Conservation (phyloP, 2,888 invertebrate genomes). For the Tipula helvola region DNA sequence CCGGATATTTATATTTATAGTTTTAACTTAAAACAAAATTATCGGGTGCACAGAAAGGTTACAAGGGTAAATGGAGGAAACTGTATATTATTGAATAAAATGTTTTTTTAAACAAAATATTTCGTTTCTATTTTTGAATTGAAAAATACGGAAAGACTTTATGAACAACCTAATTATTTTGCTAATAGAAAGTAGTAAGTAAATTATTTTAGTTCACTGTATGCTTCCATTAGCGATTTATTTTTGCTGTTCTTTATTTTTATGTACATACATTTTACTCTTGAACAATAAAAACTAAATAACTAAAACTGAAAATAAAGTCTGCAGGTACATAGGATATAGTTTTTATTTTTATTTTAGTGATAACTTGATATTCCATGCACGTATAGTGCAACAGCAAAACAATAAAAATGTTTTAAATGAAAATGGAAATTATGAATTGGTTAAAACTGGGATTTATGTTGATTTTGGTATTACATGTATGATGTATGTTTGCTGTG, state of each 20-base stretch:
- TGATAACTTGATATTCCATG: neutral
- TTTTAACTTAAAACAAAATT: too few relatives aligned
- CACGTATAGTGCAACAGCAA: neutral
- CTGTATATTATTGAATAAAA: too few relatives aligned
- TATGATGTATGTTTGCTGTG: neutral
- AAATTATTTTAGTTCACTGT: neutral
- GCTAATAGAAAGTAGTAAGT: neutral
- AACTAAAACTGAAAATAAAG: neutral
- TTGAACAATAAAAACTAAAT: neutral
- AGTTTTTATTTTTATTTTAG: neutral
- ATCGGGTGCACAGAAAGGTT: too few relatives aligned
- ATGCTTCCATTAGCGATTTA: neutral
- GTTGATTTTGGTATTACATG: neutral
- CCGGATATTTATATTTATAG: too few relatives aligned
- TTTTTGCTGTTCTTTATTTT: neutral
- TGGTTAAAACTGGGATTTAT: neutral
- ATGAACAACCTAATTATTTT: neutral
- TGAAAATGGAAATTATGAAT: neutral
- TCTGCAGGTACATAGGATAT: neutral
- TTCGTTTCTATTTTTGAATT: too few relatives aligned
- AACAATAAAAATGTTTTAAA: neutral
- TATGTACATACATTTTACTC: neutral
- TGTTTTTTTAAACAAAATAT: too few relatives aligned
- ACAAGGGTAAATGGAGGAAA: too few relatives aligned
- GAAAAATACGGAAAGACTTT: too few relatives aligned